Conservation (phyloP, 2,113 vertebrate genomes). For the Eudyptes chrysolophus region DNA sequence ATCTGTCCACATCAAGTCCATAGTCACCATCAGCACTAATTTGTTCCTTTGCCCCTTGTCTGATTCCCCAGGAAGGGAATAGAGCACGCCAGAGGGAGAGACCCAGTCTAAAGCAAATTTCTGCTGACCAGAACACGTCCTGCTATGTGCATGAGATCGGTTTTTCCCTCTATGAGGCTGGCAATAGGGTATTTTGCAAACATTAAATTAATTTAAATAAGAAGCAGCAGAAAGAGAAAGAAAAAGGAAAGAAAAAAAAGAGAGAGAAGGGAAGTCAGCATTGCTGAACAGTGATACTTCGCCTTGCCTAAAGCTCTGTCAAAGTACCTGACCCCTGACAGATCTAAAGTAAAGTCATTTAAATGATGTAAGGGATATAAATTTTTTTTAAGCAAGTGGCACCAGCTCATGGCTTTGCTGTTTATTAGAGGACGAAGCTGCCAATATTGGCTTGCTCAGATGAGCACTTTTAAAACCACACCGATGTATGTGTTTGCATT, state of each 20-base stretch:
- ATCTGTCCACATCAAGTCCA: background rate
- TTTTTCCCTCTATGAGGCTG: background rate
- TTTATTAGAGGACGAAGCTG: conserved; percentile 49
- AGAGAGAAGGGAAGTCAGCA: background rate
- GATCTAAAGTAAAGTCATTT: background rate
- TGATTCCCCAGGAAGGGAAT: background rate
- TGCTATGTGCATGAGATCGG: background rate
- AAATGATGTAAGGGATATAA: conserved; percentile 8
- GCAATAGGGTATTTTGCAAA: background rate
- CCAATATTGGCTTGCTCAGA: conserved; percentile 49
- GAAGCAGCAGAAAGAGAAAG: background rate
- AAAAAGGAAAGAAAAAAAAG: no score
- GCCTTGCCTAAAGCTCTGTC: background rate
- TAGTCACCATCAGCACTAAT: background rate
- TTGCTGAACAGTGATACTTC: background rate
- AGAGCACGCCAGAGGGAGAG: background rate
- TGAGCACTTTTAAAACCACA: conserved; percentile 44
- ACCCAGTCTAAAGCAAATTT: background rate
- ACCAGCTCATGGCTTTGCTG: conserved; percentile 29
- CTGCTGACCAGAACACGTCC: background rate
- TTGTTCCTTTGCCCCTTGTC: background rate
- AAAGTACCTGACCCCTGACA: background rate
- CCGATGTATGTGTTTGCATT: conserved; percentile 73
- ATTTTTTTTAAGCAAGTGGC: conserved; percentile 13
- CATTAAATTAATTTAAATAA: background rate